A percentile compares a stretch with the other conserved stretches of the same genome.
Conservation (phyloP, 1,140 invertebrate genomes). For the Bombus sylvicola region DNA sequence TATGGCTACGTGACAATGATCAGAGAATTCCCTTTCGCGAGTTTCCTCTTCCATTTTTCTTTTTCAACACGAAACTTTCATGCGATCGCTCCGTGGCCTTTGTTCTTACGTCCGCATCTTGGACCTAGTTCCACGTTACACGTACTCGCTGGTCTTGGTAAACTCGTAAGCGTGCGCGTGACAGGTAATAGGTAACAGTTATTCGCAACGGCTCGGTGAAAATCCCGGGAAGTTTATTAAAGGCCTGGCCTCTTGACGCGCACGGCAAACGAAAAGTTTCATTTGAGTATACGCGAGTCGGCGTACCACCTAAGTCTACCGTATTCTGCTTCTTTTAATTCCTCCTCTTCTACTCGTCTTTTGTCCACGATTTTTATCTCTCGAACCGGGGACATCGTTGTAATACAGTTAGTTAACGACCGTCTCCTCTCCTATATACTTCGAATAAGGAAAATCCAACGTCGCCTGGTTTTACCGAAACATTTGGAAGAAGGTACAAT, state of each 20-base stretch:
- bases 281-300: conserved; percentile 48
- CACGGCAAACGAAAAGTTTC: conserved; percentile 59
- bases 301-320: conserved; percentile 12
- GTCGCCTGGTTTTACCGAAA: conserved; percentile 11
- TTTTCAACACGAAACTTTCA: not conserved
- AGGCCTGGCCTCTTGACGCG: conserved; percentile 32
- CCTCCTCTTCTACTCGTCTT: not conserved
- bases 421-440: not conserved
- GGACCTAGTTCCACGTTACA: conserved; percentile 33
- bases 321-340: not conserved
- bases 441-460: conserved; percentile 52
- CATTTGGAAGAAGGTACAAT: conserved; percentile 1
- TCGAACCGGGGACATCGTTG: not conserved
- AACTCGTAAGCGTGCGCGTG: conserved; percentile 58
- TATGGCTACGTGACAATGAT: not conserved
- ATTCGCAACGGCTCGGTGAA: conserved; percentile 52
- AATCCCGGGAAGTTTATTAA: conserved; percentile 65
- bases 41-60: not conserved
- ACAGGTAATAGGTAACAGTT: conserved; percentile 57
- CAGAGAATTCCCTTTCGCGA: not conserved
- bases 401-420: conserved; percentile 47
- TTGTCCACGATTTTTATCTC: conserved; percentile 21
- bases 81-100: conserved; percentile 22
- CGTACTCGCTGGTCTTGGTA: conserved; percentile 53
- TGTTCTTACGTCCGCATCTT: not conserved